Percentiles rank a stretch among this genome's conserved stretches.
Conservation (phyloP, 2,888 invertebrate genomes). For the Amphiduros pacificus region DNA sequence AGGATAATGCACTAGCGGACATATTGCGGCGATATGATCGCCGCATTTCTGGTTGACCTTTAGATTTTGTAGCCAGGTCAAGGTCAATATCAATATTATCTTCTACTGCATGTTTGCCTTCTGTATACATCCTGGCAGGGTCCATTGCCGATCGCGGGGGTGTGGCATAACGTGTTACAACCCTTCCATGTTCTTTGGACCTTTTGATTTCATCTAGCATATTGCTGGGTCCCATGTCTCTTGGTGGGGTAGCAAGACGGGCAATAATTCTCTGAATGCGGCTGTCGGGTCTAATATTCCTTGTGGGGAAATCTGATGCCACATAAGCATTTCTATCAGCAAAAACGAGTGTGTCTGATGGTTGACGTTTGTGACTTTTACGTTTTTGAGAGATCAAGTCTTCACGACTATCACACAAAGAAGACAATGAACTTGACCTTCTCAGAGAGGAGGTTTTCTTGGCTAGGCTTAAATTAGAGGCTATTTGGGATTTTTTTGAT, state of each 20-base stretch:
- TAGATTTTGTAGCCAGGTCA: no score
- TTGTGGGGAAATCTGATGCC: no score
- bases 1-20: background rate
- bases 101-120: no score
- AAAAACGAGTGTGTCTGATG: conserved; percentile 16
- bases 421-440: background rate
- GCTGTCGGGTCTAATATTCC: no score
- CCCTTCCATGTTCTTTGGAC: background rate
- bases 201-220: conserved; percentile 6
- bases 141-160: conserved; percentile 11
- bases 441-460: background rate
- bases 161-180: conserved; percentile 18
- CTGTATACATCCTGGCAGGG: background rate
- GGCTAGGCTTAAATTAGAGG: background rate
- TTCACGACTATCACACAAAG: background rate
- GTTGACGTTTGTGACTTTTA: background rate
- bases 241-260: conserved; percentile 19
- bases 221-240: conserved; percentile 18
- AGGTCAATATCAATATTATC: no score
- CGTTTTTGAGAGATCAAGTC: background rate
- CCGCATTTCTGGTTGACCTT: no score
- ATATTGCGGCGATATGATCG: no score
- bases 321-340: conserved; percentile 17
- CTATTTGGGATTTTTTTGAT: background rate
- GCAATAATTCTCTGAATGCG: conserved; percentile 6